Conservation (phyloP, 2,113 vertebrate species). For the Oreochromis aureus region DNA sequence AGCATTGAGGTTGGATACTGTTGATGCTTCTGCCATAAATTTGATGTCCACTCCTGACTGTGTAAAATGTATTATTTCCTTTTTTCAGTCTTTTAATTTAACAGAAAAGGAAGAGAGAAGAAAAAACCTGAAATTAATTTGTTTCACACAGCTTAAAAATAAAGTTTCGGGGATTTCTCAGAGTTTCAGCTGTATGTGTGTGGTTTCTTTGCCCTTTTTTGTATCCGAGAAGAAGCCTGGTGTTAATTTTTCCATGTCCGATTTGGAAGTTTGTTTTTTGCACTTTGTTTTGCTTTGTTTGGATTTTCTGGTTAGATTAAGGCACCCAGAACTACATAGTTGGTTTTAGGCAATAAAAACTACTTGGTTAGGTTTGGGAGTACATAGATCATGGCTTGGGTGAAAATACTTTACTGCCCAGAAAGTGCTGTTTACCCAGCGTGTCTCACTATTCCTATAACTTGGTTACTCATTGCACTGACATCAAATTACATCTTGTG, state of each 20-base stretch:
- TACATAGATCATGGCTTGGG: not conserved
- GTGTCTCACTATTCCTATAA: not conserved
- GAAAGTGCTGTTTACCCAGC: not conserved
- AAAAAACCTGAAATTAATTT: not conserved
- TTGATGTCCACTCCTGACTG: not conserved
- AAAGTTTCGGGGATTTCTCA: not conserved
- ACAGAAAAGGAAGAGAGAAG: not conserved
- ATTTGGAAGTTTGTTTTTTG: not conserved
- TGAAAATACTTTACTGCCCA: not conserved
- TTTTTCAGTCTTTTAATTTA: not conserved
- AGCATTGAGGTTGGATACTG: conserved; percentile 8
- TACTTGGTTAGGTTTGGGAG: not conserved
- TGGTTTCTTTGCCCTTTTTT: not conserved
- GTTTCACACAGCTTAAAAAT: not conserved
- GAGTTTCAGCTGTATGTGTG: not conserved
- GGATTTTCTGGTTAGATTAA: not conserved
- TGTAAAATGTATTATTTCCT: not conserved
- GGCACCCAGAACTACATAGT: not conserved
- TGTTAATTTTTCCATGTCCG: not conserved
- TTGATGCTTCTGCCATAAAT: conserved; percentile 1
- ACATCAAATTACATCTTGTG: not conserved
- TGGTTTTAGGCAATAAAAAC: not conserved
- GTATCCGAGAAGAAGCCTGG: not conserved
- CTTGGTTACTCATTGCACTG: not conserved
- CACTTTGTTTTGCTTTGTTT: not conserved